Evolutionary conservation across 1,140 invertebrate species (phyloP).

Genomic region (Sarcophaga peregrina): DNA sequence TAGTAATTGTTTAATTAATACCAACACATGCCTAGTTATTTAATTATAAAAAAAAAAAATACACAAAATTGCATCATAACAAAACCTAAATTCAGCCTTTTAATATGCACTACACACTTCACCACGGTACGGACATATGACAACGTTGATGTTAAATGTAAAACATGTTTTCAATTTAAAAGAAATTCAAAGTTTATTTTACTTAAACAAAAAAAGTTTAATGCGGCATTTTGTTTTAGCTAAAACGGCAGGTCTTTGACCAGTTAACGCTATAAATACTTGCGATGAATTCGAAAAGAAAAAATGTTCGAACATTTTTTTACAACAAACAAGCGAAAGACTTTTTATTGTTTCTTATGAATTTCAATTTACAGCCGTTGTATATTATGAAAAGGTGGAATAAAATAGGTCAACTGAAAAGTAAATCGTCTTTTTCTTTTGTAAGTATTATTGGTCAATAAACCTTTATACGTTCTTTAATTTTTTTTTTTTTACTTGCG

Average conservation of each 20-base stretch:
- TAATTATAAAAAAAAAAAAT: neutral
- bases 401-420: neutral
- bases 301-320: neutral
- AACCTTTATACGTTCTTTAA: neutral
- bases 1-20: neutral
- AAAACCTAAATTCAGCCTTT: neutral
- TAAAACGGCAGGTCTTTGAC: slow-evolving; percentile 7
- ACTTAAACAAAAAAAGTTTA: neutral
- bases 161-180: neutral
- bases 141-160: neutral
- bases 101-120: slow-evolving; percentile 15
- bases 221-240: neutral
- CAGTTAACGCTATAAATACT: neutral
- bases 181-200: neutral
- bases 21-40: neutral
- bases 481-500: neutral
- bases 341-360: too few relatives aligned
- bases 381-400: neutral
- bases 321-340: neutral
- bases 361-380: neutral
- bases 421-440: neutral
- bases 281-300: neutral
- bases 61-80: neutral
- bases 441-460: neutral
- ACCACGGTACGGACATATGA: neutral